Conservation (phyloP, 2,888 invertebrate genomes). For the Lasioglossum oenotherae region DNA sequence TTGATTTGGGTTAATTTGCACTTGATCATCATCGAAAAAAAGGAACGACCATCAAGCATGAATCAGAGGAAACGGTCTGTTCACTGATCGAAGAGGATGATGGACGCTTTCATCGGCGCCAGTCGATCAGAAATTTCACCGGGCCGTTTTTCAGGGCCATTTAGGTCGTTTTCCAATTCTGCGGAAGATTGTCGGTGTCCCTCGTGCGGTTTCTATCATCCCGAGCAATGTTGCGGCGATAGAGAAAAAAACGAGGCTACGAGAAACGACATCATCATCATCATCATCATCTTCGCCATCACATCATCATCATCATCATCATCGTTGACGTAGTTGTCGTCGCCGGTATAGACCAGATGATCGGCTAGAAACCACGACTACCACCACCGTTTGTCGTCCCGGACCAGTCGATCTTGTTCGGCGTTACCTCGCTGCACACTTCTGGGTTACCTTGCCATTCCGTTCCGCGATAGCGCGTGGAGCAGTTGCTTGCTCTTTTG, state of each 20-base stretch:
- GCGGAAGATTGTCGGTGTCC: neutral
- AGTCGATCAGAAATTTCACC: slow-evolving; percentile 7
- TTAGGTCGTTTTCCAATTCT: slow-evolving; percentile 39
- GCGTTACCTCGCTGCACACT: slow-evolving; percentile 33
- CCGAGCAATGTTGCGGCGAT: slow-evolving; percentile 7
- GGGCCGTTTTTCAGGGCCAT: neutral
- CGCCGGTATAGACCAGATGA: slow-evolving; percentile 27
- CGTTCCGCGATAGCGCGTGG: slow-evolving; percentile 67
- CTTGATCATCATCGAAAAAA: neutral
- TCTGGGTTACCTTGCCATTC: slow-evolving; percentile 71
- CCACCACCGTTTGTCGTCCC: slow-evolving; percentile 57
- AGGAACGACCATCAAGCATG: neutral
- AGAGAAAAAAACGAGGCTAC: slow-evolving; percentile 53
- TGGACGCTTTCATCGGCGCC: slow-evolving; percentile 4
- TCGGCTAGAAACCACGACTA: slow-evolving; percentile 26
- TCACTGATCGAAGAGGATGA: slow-evolving; percentile 6
- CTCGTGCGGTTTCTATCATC: neutral
- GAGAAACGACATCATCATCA: slow-evolving; percentile 62
- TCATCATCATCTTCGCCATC: slow-evolving; percentile 35
- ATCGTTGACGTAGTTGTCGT: slow-evolving; percentile 6
- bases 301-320: slow-evolving; percentile 44
- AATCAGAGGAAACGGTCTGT: neutral
- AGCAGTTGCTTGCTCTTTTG: slow-evolving; percentile 58
- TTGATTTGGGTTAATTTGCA: neutral
- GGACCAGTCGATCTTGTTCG: slow-evolving; percentile 56